Conservation (phyloP, 2,888 invertebrate species). For the Notocelia uddmanniana region DNA sequence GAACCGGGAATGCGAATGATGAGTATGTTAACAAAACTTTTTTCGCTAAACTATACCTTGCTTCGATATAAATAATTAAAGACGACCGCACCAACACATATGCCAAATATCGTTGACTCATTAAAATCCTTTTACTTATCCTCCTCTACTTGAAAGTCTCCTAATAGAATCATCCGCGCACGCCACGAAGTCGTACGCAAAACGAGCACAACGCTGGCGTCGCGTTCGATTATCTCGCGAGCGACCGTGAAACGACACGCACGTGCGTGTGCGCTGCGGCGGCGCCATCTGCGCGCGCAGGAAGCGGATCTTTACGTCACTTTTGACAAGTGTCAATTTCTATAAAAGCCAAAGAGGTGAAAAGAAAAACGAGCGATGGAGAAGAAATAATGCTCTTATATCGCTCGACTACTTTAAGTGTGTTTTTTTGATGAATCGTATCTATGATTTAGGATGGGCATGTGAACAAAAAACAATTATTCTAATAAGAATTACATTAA, state of each 20-base stretch:
- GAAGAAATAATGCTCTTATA: not conserved
- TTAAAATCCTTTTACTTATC: not conserved
- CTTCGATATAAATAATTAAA: not conserved
- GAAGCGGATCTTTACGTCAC: conserved; percentile 21
- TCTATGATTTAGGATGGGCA: not conserved
- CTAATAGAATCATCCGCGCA: conserved; percentile 17
- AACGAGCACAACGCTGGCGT: conserved; percentile 47
- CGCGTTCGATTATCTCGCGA: conserved; percentile 62
- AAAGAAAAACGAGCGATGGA: not conserved
- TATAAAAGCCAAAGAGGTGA: not conserved
- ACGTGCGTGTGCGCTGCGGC: conserved; percentile 55
- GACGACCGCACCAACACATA: not conserved
- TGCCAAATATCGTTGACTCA: not conserved
- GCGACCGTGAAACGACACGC: conserved; percentile 62
- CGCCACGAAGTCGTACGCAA: conserved; percentile 15
- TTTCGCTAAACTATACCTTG: not conserved
- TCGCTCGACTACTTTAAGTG: not conserved
- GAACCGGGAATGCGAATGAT: too few species aligned
- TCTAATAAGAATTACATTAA: too few species aligned
- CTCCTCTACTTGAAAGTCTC: not conserved
- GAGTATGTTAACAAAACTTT: too few species aligned
- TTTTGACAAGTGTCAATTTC: conserved; percentile 18
- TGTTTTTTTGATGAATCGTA: too few species aligned
- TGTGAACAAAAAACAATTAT: not conserved
- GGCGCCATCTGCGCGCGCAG: conserved; percentile 55